Conservation (phyloP, 2,797 vertebrate species). For the Hozukius guyotensis region DNA sequence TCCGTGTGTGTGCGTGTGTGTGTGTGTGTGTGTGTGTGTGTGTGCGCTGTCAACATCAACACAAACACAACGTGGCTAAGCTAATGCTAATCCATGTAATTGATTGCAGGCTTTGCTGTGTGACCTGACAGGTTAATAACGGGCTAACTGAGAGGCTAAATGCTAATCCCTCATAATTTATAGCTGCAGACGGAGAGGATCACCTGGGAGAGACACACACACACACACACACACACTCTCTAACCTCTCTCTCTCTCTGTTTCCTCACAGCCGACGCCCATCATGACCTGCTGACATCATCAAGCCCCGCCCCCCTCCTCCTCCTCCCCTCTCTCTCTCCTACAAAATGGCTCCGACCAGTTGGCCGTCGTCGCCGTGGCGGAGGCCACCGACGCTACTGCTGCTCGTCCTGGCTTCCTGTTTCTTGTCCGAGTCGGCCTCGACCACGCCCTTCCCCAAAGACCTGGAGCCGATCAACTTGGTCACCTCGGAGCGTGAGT, state of each 20-base stretch:
- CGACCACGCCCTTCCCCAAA: constrained; percentile 74
- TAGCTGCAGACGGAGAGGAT: not conserved
- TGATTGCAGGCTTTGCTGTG: not conserved
- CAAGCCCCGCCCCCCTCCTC: not conserved
- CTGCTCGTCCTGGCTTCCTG: constrained; percentile 39
- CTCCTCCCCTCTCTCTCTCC: not conserved
- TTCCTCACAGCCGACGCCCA: constrained; percentile 20
- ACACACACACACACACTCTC: not conserved
- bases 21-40: not conserved
- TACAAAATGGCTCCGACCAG: constrained; percentile 44
- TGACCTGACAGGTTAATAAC: not conserved
- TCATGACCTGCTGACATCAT: constrained; percentile 67
- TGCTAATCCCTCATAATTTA: not conserved
- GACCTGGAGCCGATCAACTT: constrained; percentile 78
- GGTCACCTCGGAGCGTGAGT: constrained; percentile 75
- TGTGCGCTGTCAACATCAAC: not conserved
- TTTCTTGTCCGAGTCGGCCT: constrained; percentile 33
- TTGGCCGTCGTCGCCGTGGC: constrained; percentile 34
- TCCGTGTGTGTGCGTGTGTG: not conserved
- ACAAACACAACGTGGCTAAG: not conserved
- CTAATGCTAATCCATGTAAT: not conserved
- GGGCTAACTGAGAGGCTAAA: not conserved
- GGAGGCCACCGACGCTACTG: not conserved
- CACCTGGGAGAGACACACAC: too few relatives aligned
- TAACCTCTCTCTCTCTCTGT: not conserved